phyloP scores from a whole-genome alignment of 1,140 invertebrate genomes.

The Temnothorax curvispinosus region DNA sequence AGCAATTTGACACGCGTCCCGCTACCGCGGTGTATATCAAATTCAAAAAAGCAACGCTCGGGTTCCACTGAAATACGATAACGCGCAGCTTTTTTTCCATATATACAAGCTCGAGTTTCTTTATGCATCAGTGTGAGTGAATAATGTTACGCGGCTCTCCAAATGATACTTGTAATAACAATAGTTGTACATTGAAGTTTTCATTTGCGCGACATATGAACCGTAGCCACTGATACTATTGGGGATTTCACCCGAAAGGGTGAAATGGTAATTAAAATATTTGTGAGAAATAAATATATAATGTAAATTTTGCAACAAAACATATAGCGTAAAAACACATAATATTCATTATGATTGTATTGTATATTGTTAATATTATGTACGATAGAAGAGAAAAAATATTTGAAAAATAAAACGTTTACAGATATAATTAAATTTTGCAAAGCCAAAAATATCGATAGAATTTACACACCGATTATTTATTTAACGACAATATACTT shows the following conservation, averaged over 20 bases:
- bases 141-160: constrained; percentile 1
- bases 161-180: constrained; percentile 33
- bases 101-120: constrained; percentile 23
- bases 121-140: constrained; percentile 2
- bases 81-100: constrained; percentile 37
- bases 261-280: constrained; percentile 5
- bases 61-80: constrained; percentile 48
- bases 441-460: background rate
- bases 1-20: constrained; percentile 74
- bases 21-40: constrained; percentile 69
- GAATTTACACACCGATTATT: background rate
- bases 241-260: background rate
- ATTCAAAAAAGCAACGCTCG: constrained; percentile 60
- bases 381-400: background rate
- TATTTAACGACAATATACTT: background rate
- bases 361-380: background rate
- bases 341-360: background rate
- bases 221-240: background rate
- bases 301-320: background rate
- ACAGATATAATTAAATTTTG: constrained; percentile 3
- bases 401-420: too few species aligned
- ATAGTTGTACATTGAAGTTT: constrained; percentile 1
- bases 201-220: background rate
- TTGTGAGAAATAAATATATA: background rate
- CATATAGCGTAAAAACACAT: background rate